Base-by-base conservation (phyloP, 1,140 invertebrate genomes). In the Caenorhabditis latens region DNA sequence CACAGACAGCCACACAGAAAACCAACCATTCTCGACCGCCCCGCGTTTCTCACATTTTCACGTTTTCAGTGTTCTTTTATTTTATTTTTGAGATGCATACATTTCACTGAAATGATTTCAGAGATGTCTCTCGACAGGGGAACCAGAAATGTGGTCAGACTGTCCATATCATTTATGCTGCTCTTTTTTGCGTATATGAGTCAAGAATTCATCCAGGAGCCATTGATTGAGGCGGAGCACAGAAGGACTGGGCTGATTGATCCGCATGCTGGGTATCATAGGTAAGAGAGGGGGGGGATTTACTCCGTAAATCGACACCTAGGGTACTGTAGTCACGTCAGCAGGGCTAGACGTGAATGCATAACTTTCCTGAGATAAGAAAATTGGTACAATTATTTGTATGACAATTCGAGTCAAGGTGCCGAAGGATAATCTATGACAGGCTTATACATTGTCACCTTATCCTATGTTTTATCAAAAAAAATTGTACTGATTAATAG, bases 121-220 rank as follows among this genome's bases (percentile, higher is more conserved):
- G 65, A 71, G 16, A 50, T 53, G 46, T 5, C 53, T 8, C 46
- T 53, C 19, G 71, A 79, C 9, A 24, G n/a, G 46, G 71, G 71
- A 24, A 79, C 71, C 3, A n/a, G 46, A 50, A 79, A 79, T 16
- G 71, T 79, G 46, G 19, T 79, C 7, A 16, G 46, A n/a, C 13
- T 79, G 21, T 79, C 71, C 1, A n/a, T 79, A 6, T 79, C 71
- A 14, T 79, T 79, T 79, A 79, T 79, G 71, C 71, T 79, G 5
- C 14, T 79, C 11, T 79, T 79, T 32, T 79, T 79, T 79, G 71
- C 71, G 4, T 79, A 79, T 50, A 79, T 79, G 71, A 79, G 71
- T 32, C 71, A 79, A 32, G 71, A 79, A n/a, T 79, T 79, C 21
- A 79, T 79, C 8, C 71, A 79, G n/a, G 71, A 79, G 46, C 71